These are phyloP conservation scores for Neoscelio sp. DNA, from an alignment of 2,888 invertebrate genomes.

Conservation along the genomic window DNA sequence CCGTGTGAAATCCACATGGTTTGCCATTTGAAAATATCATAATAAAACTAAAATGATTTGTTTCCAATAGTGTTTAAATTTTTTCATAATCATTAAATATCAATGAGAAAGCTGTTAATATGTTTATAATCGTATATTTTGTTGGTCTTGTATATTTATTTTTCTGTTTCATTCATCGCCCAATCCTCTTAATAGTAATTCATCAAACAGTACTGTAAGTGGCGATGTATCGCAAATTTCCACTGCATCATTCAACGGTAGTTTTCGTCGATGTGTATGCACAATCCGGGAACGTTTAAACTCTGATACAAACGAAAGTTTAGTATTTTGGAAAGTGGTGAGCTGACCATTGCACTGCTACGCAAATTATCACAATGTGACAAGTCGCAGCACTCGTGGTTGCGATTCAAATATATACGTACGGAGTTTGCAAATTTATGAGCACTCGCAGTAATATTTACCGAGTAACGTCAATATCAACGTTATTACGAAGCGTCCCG, in stretches of 20 bases:
- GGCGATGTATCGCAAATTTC: constrained; percentile 17
- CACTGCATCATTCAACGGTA: not conserved
- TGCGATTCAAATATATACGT: constrained; percentile 27
- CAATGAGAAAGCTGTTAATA: too few species aligned
- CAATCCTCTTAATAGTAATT: too few species aligned
- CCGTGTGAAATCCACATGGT: too few species aligned
- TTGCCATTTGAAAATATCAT: too few species aligned
- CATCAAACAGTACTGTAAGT: constrained; percentile 5
- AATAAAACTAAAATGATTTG: too few species aligned
- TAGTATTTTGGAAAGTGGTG: constrained; percentile 9
- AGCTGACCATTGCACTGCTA: not conserved
- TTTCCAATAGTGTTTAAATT: too few species aligned
- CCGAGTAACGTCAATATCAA: constrained; percentile 1
- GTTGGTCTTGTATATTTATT: too few species aligned
- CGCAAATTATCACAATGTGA: constrained; percentile 31
- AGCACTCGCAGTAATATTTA: constrained; percentile 9
- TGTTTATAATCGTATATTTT: too few species aligned
- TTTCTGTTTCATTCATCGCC: too few species aligned
- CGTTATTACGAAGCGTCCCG: constrained; percentile 21
- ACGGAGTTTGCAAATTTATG: constrained; percentile 40
- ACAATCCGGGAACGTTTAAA: not conserved
- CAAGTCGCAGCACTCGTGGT: constrained; percentile 11
- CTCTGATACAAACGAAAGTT: not conserved
- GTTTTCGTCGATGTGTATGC: not conserved
- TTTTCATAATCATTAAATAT: too few species aligned